These are phyloP conservation scores for Neodon shergylaensis DNA, from an alignment of 2,113 vertebrate genomes.

Conservation along the genomic window DNA sequence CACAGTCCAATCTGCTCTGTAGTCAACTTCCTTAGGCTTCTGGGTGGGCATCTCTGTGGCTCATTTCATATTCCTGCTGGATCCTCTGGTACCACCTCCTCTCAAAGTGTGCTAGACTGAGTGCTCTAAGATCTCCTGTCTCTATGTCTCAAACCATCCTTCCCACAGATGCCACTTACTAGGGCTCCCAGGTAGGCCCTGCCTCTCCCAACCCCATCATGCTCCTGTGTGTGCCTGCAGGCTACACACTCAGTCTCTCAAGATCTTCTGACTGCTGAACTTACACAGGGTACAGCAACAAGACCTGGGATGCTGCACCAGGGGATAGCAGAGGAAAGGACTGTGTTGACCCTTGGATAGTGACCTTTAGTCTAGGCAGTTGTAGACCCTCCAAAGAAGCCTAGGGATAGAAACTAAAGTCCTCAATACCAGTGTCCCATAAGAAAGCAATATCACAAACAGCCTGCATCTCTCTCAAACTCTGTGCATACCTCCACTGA, in stretches of 20 bases:
- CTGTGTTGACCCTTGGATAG: not conserved
- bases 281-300: not conserved
- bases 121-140: not conserved
- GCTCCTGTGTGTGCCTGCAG: not conserved
- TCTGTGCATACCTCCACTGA: not conserved
- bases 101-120: not conserved
- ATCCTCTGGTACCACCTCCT: not conserved
- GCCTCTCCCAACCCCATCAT: not conserved
- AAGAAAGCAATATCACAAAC: not conserved
- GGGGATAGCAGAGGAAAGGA: not conserved
- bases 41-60: rapidly evolving
- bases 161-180: not conserved
- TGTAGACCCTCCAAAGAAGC: not conserved
- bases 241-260: not conserved
- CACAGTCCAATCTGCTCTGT: not conserved
- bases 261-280: not conserved
- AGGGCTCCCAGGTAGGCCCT: not conserved
- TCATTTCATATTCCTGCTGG: not conserved
- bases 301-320: not conserved
- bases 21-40: not conserved
- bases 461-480: not conserved
- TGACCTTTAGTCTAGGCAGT: not conserved
- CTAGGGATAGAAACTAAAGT: not conserved
- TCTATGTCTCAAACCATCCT: not conserved
- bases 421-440: not conserved